Conservation (phyloP, 2,113 vertebrate genomes). For the Rafetus swinhoei region DNA sequence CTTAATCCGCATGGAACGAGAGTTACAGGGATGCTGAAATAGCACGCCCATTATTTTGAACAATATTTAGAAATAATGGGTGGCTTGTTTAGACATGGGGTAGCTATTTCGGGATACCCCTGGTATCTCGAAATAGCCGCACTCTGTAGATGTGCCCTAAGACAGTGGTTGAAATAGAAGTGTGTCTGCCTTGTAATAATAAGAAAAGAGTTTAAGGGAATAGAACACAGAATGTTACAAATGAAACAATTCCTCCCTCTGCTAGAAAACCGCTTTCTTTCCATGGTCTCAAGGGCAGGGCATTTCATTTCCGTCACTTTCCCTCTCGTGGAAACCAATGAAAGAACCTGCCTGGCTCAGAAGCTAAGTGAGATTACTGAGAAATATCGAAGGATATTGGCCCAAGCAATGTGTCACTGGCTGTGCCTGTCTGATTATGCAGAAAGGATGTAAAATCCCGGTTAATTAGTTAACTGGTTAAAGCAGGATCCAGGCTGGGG, state of each 20-base stretch:
- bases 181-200: slow-evolving; percentile 43
- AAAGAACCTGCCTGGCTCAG: slow-evolving; percentile 63
- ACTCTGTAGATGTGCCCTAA: background rate
- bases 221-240: slow-evolving; percentile 36
- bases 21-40: too few relatives aligned
- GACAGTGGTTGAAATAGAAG: slow-evolving; percentile 54
- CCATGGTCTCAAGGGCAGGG: slow-evolving; percentile 59
- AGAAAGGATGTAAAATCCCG: background rate
- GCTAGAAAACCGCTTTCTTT: slow-evolving; percentile 41
- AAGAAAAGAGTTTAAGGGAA: slow-evolving; percentile 45
- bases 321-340: slow-evolving; percentile 31
- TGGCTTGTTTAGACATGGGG: too few relatives aligned
- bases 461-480: too few relatives aligned
- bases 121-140: too few relatives aligned
- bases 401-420: background rate
- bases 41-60: too few relatives aligned
- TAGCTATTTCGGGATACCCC: too few relatives aligned
- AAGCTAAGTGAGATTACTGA: slow-evolving; percentile 42
- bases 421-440: background rate
- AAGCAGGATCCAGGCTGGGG: too few relatives aligned
- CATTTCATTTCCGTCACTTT: slow-evolving; percentile 63
- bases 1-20: too few relatives aligned
- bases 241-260: slow-evolving; percentile 29
- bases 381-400: background rate
- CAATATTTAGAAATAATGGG: too few relatives aligned